Base-by-base conservation (phyloP, 2,113 vertebrate genomes). In the Theristicus caerulescens region DNA sequence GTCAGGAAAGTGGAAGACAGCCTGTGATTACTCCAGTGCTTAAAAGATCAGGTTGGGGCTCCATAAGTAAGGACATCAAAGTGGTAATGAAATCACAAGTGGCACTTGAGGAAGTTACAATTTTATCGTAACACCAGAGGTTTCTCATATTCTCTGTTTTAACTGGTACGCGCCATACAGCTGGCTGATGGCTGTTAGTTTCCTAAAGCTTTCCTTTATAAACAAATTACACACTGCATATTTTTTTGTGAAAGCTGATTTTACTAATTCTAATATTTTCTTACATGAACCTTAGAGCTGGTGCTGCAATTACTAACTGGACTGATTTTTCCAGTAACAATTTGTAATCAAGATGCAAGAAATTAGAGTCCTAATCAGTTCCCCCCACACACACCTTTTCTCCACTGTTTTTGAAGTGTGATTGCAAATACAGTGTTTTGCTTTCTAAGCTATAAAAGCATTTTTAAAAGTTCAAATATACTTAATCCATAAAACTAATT, bases 401-500 rank as follows among this genome's bases (percentile, higher is more conserved):
- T 34, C 49, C 51, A 42, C 22, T 76, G 31, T 42, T 93, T 87
- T 54, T 91, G 79, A 95, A 97, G 83, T 83, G 59, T 90, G 42
- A 93, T 74, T 91, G 88, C 84, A 94, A 95, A 91, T 92, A 67
- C 49, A 94, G 24, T 65, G 65, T 88, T 96, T 96, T 93, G 78
- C 94, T 97, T 97, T 98, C 89, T 95, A 97, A 96, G 98, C 98
- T 96, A 97, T 92, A 97, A 95, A 98, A 98, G 94, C 96, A 98
- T 96, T 98, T 98, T 97, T 96, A 72, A 98, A 98, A 98, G 98
- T 98, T 98, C 98, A 98, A 97, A 95, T 97, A 97, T 96, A 97
- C 91, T 97, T 97, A 98, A 98, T 98, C 98, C 97, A 98, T 98
- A 98, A 98, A 98, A 98, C 97, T 98, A 98, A 98, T 98, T 98